phyloP scores from a whole-genome alignment of 2,797 vertebrate genomes.

The Poeciliopsis paucimaculata region DNA sequence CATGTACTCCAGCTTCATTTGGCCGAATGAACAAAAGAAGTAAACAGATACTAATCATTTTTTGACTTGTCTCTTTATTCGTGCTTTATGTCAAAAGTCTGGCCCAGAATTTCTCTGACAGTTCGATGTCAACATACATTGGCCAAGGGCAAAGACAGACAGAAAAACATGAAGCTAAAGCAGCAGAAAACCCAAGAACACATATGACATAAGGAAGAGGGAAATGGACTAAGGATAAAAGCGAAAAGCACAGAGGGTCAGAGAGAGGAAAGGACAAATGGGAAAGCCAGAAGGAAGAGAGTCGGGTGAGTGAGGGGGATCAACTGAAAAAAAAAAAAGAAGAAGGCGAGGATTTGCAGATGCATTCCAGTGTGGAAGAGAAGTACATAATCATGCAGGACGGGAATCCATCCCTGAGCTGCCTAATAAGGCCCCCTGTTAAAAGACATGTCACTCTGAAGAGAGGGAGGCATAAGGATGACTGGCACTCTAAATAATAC shows the following conservation, averaged over 20 bases:
- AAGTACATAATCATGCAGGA: constrained; percentile 36
- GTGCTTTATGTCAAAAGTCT: neutral
- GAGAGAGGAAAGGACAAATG: neutral
- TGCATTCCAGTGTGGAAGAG: constrained; percentile 31
- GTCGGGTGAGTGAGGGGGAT: neutral
- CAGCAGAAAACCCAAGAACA: neutral
- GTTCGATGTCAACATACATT: neutral
- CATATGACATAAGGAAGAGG: neutral
- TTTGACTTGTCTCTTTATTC: neutral
- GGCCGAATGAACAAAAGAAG: neutral
- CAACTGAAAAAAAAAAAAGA: neutral
- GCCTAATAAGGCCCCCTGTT: constrained; percentile 65
- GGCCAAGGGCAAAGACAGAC: neutral
- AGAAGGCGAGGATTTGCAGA: constrained; percentile 6
- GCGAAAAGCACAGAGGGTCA: neutral
- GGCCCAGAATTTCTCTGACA: neutral
- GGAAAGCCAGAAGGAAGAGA: neutral
- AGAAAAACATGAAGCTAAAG: neutral
- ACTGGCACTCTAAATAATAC: constrained; percentile 63
- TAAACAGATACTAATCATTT: neutral
- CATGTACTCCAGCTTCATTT: neutral
- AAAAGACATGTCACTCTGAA: constrained; percentile 58
- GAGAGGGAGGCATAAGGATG: constrained; percentile 46
- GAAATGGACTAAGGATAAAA: neutral
- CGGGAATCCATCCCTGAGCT: constrained; percentile 44